Evolutionary conservation across 2,888 invertebrate genomes (phyloP), one percentile per base, ranked within the genome.

Genomic region (Diarsia dahlii): DNA sequence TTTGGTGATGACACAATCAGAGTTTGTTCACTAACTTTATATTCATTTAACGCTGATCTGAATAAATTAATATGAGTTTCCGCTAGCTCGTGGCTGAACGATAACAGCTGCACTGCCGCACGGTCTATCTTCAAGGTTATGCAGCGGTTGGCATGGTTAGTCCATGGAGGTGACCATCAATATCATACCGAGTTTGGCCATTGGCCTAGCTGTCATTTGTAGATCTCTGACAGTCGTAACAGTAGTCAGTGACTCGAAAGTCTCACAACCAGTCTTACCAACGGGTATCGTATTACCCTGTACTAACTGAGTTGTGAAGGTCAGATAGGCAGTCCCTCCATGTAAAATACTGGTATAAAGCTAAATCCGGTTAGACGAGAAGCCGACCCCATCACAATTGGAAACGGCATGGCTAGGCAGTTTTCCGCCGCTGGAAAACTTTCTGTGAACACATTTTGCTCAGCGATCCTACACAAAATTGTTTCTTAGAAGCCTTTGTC

Each of bases 1-100:
- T 56, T 79, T 63, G 2, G 56, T 56, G 52, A 54, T 67, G 56
- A 71, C 28, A 45, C 20, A 68, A 39, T 74, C n/a, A 28, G 54
- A 12, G 28, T 8, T 68, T 54, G 0, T 12, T n/a, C 12, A n/a
- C 18, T 23, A 23, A 39, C 3, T 50, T 60, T 0, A 15, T 52
- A 77, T 50, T 45, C 18, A 6, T 15, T 28, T 52, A 18, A 34
- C 8, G 28, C 48, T 34, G 13, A 39, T 39, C 9, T 45, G 20
- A 28, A 39, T 46, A 54, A 39, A 52, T 54, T 2, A 0, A 9
- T 1, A 28, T 13, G 0, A 4, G 52, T 54, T 48, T 48, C 20
- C 3, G 12, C 8, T 46, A 23, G 8, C 6, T 3, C 28, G 28
- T 2, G 15, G 8, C 3, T 23, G 6, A 23, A 58, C 15, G 28